Base-by-base conservation (phyloP, 1,140 invertebrate species). In the Condylostylus longicornis region DNA sequence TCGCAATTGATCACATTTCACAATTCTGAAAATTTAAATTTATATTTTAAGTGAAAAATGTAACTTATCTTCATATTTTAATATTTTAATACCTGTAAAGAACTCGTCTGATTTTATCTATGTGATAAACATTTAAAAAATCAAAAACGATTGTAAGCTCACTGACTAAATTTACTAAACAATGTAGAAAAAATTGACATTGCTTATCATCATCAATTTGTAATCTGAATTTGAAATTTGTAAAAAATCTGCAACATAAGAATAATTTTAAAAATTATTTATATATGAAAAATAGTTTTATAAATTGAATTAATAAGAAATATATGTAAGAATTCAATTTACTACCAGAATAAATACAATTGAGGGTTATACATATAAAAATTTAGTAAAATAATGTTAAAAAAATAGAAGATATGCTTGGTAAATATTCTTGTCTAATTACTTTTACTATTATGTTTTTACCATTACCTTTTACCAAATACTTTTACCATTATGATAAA, bases 1-100 rank as follows among this genome's bases (percentile, higher is more conserved):
- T 35, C 46, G 47, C 33, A 58, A 48, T 38, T 54, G 58, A 47
- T 58, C 53, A 50, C 55, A 53, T 32, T 53, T 53, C 34, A 51
- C 53, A 45, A 55, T 48, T 47, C 55, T 58, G 39, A 4, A 14
- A 21, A 23, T 12, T 2, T 2, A 9, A 32, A 39, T 32, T 32
- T 15, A 7, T 15, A 6, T 33, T 15, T 15, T 9, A 33, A 33
- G 5, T 14, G 14, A 12, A 18, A 33, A 10, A 18, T 33, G 8
- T 7, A 15, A 6, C 7, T 6, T 13, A 31, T 31, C 13, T 15
- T 12, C 13, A 7, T 7, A 12, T 9, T 31, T 20, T 33, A 19
- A 5, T 19, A 17, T n/a, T n/a, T 4, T 21, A 2, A 21, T 37
- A 58, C 55, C 49, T 58, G 46, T 54, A 51, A 5, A 58, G 45